Evolutionary conservation across 1,140 invertebrate genomes (phyloP).

Genomic region (Pseudachorutes palmiensis): DNA sequence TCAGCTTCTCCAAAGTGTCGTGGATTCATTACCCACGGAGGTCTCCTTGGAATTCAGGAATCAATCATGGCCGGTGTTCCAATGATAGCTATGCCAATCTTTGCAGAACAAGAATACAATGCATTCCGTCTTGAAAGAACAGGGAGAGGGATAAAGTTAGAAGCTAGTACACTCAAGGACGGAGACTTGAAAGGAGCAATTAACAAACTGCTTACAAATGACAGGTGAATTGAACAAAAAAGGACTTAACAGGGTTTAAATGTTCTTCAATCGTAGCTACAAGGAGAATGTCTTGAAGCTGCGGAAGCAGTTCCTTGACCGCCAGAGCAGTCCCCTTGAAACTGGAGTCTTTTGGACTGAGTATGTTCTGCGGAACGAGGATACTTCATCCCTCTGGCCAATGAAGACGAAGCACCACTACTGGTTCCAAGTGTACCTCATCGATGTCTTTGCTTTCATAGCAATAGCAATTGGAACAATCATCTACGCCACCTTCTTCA

Average conservation of each 20-base stretch:
- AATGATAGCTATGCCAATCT: slow-evolving; percentile 22
- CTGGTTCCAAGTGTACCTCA: slow-evolving; percentile 17
- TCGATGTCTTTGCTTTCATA: slow-evolving; percentile 27
- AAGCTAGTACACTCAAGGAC: not conserved
- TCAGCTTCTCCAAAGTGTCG: slow-evolving; percentile 24
- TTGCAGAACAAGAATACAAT: slow-evolving; percentile 31
- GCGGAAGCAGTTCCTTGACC: slow-evolving; percentile 23
- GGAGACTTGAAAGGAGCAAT: not conserved
- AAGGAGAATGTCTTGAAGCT: slow-evolving; percentile 1
- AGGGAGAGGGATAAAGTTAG: not conserved
- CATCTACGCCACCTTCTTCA: not conserved
- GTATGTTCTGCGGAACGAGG: slow-evolving; percentile 22
- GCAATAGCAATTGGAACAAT: not conserved
- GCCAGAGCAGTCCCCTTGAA: slow-evolving; percentile 20
- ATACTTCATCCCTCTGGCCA: slow-evolving; percentile 13
- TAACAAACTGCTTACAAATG: slow-evolving; percentile 10
- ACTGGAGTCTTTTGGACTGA: slow-evolving; percentile 29
- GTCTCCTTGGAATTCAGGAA: slow-evolving; percentile 22
- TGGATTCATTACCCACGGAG: slow-evolving; percentile 28
- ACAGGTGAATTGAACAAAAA: not conserved
- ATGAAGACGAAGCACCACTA: slow-evolving; percentile 6
- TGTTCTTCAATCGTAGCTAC: not conserved
- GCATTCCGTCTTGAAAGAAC: not conserved
- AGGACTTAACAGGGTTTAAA: not conserved
- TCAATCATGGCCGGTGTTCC: slow-evolving; percentile 13